Conservation (phyloP, 2,888 invertebrate genomes). For the Tetramorium bicarinatum region DNA sequence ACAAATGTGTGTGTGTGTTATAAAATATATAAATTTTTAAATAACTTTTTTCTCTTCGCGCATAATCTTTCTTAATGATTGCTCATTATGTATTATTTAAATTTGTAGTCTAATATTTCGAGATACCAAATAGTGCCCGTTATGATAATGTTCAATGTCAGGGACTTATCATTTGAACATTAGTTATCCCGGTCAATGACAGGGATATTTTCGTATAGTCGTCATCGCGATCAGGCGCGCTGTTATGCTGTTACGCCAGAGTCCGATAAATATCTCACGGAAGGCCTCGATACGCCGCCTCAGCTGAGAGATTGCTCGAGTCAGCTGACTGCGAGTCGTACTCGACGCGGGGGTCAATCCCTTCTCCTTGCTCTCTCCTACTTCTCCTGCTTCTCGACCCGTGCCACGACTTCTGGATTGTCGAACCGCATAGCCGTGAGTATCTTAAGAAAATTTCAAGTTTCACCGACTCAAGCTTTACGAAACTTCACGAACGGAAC, state of each 20-base stretch:
- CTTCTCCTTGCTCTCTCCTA: slow-evolving; percentile 52
- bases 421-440: slow-evolving; percentile 23
- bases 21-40: not conserved
- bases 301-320: slow-evolving; percentile 74
- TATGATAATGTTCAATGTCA: slow-evolving; percentile 51
- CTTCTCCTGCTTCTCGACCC: slow-evolving; percentile 46
- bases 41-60: not conserved
- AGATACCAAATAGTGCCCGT: slow-evolving; percentile 15
- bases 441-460: slow-evolving; percentile 58
- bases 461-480: slow-evolving; percentile 7
- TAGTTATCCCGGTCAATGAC: slow-evolving; percentile 44
- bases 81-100: not conserved
- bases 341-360: slow-evolving; percentile 74
- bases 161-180: slow-evolving; percentile 38
- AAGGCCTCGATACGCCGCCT: slow-evolving; percentile 53
- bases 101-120: slow-evolving; percentile 6
- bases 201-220: slow-evolving; percentile 39
- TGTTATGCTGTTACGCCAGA: slow-evolving; percentile 46
- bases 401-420: slow-evolving; percentile 61
- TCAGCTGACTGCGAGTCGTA: slow-evolving; percentile 76
- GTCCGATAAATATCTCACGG: slow-evolving; percentile 54
- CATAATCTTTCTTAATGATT: not conserved
- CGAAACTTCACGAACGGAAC: slow-evolving; percentile 1
- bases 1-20: not conserved
- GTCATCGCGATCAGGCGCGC: slow-evolving; percentile 39